Evolutionary conservation across 2,113 vertebrate species (phyloP), one percentile per base, ranked within the genome.

Genomic region (Butastur rufipennis): DNA sequence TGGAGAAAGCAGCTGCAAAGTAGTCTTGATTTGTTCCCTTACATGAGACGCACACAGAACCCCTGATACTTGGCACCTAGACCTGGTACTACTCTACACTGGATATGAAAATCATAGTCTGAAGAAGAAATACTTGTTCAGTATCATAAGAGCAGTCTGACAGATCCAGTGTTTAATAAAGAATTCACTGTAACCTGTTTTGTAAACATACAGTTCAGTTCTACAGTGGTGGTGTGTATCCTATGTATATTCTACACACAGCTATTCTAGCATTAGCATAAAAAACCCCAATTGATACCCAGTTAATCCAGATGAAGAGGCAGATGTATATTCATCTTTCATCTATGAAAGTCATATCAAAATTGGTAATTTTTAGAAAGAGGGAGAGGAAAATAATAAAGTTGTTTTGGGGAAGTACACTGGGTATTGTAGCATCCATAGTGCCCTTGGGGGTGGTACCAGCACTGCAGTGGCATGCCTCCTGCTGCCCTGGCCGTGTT

Each of bases 1-100:
- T 90, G 93, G 98, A 98, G 86, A 98, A 88, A 97, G 95, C 55
- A 86, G 32, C 81, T 81, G 90, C 94, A 73, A 97, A 94, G 31
- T 18, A 95, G 63, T 52, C 10, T 31, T 29, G 25, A 45, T 27
- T 12, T 71, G 16, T 53, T 70, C 34, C 42, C 43, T 31, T 59
- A 23, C 6, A 3, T 2, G 4, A 77, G 58, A n/a, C 1, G 13
- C 25, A n/a, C 22, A n/a, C 7, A 9, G 32, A 67, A 31, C 9
- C 5, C 17, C 32, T 27, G 32, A 48, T 10, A 45, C 31, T 8
- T 55, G 36, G 1, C 3, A 36, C 16, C 47, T 7, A 25, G 32
- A 16, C 42, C 18, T 14, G 6, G 36, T 32, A 23, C 22, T 72
- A 18, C 72, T 56, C n/a, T 43, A 40, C 27, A 14, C 9, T 16